These are phyloP conservation scores for Cyanoramphus novaezelandiae DNA, from an alignment of 2,113 vertebrate species.

Conservation along the genomic window DNA sequence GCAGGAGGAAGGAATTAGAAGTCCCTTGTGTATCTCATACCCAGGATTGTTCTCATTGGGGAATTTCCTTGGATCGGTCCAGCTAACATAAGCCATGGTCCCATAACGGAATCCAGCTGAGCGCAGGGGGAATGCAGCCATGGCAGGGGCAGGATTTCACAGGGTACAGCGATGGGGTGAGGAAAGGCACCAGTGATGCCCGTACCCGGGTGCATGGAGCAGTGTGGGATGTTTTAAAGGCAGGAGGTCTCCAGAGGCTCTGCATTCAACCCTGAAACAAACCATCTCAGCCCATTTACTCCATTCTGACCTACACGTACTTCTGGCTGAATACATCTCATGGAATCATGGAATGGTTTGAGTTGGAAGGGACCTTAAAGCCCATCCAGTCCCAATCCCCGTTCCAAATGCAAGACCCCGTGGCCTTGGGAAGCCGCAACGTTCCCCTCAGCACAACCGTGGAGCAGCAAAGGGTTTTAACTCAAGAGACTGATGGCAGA, in stretches of 20 bases:
- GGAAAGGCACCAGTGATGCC: neutral
- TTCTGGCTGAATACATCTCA: neutral
- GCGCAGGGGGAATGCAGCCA: rapidly evolving
- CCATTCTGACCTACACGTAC: neutral
- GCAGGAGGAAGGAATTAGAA: constrained; percentile 3
- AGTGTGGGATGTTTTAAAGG: neutral
- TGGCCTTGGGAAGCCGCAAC: rapidly evolving
- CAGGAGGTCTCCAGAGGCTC: neutral
- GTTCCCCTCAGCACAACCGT: rapidly evolving
- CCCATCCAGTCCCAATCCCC: neutral
- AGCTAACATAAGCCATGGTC: neutral
- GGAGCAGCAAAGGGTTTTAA: no score
- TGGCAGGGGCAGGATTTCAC: neutral
- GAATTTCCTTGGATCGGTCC: neutral
- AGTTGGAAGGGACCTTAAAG: neutral
- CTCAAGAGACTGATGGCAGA: rapidly evolving
- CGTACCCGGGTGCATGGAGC: rapidly evolving
- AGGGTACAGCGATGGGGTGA: neutral
- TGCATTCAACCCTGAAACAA: neutral
- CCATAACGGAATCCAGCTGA: neutral
- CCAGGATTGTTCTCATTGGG: neutral
- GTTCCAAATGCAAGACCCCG: neutral
- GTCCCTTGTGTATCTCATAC: neutral
- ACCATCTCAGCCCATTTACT: neutral
- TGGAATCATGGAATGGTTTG: neutral